A percentile compares a stretch with the other conserved stretches of the same genome.
Evolutionary conservation across 2,888 invertebrate genomes (phyloP).

Genomic region (Tanytarsus gracilentus): DNA sequence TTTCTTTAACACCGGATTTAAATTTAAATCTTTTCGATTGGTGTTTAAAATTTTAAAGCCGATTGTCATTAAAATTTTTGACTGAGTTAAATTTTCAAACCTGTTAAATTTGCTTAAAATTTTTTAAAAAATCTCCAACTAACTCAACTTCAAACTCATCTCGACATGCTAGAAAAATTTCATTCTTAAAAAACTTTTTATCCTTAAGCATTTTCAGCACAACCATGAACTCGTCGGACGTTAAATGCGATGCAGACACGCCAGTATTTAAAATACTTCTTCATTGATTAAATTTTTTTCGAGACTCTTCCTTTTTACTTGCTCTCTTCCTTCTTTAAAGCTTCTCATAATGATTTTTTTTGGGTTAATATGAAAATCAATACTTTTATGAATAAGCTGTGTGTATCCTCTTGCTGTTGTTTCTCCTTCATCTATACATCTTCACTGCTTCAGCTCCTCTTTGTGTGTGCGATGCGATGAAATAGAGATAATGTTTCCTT

Average conservation of each 20-base stretch:
- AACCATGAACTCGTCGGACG: neutral
- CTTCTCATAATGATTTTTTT: constrained; percentile 16
- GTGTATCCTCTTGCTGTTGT: constrained; percentile 7
- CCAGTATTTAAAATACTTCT: neutral
- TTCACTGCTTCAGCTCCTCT: constrained; percentile 2
- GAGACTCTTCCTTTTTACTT: constrained; percentile 2
- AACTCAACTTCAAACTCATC: no score
- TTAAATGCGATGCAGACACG: neutral
- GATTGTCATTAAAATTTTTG: no score
- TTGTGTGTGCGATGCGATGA: neutral
- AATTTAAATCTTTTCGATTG: no score
- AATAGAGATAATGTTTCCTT: constrained; percentile 26
- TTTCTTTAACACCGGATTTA: no score
- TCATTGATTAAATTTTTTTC: constrained; percentile 5
- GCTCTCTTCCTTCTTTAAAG: constrained; percentile 19
- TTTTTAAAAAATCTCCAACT: no score
- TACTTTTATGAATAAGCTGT: constrained; percentile 27
- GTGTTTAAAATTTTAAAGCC: no score
- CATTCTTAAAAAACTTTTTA: neutral
- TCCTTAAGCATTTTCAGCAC: neutral
- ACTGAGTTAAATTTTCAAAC: no score
- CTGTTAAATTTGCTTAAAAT: no score
- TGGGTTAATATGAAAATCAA: constrained; percentile 21
- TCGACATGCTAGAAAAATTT: no score
- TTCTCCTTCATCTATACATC: constrained; percentile 1